phyloP scores from a whole-genome alignment of 2,888 invertebrate species.

The Julus scanicus region DNA sequence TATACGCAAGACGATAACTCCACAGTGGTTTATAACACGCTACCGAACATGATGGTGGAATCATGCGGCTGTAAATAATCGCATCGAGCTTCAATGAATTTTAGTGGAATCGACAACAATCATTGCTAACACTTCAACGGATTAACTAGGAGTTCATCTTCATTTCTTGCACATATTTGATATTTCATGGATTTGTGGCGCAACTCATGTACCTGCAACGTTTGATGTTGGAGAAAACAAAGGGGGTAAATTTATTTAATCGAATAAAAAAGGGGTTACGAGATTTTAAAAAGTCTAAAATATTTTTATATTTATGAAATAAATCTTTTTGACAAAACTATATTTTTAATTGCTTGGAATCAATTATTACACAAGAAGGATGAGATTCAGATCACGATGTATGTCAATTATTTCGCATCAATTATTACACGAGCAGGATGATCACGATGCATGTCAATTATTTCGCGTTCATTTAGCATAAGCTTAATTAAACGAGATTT shows the following conservation, averaged over 20 bases:
- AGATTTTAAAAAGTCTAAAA: constrained; percentile 12
- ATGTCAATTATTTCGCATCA: background rate
- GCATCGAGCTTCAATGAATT: background rate
- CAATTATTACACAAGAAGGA: background rate
- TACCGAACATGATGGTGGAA: constrained; percentile 90
- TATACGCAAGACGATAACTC: constrained; percentile 78
- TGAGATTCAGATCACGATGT: background rate
- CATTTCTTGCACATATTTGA: constrained; percentile 22
- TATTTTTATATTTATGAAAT: constrained; percentile 39
- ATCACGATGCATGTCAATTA: background rate
- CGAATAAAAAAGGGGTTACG: background rate
- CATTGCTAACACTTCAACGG: constrained; percentile 21
- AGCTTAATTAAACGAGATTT: background rate
- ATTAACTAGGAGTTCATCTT: constrained; percentile 32
- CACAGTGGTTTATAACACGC: background rate
- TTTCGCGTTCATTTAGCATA: background rate
- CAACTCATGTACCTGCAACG: constrained; percentile 9
- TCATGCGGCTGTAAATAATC: constrained; percentile 78
- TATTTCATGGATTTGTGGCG: background rate
- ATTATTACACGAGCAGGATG: too few species aligned
- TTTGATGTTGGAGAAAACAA: background rate
- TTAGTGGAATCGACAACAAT: constrained; percentile 21
- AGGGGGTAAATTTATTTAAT: constrained; percentile 34
- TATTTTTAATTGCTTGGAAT: background rate
- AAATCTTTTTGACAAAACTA: constrained; percentile 32